Evolutionary conservation across 2,797 vertebrate species (phyloP).

Genomic region (Sebastes umbrosus): DNA sequence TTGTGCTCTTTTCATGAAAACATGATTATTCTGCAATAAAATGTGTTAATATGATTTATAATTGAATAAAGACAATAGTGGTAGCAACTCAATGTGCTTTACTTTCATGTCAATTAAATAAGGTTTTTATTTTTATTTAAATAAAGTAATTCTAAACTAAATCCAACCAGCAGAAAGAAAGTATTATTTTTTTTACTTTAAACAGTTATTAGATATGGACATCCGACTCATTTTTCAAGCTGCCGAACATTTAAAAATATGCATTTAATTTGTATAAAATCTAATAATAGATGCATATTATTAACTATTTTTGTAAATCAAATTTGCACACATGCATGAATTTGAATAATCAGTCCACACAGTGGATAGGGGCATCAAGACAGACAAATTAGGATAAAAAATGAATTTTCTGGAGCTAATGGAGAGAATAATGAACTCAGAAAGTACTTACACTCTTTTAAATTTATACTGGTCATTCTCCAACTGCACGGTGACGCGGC

Average conservation of each 20-base stretch:
- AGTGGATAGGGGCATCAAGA: background rate
- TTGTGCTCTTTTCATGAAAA: no score
- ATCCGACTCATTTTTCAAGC: background rate
- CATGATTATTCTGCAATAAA: background rate
- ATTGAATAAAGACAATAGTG: background rate
- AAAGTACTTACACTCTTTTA: conserved; percentile 61
- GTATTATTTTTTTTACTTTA: no score
- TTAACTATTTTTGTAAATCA: no score
- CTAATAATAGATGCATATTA: background rate
- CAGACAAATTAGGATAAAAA: background rate
- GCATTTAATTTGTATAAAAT: background rate
- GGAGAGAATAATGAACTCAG: background rate
- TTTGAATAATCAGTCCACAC: background rate
- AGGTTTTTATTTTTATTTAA: background rate
- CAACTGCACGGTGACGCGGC: conserved; percentile 42
- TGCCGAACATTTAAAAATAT: background rate
- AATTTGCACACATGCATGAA: background rate
- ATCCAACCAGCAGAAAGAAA: no score
- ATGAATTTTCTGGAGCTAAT: background rate
- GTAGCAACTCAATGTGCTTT: background rate
- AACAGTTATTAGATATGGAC: background rate
- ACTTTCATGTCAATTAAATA: background rate
- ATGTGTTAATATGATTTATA: background rate
- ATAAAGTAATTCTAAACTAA: no score
- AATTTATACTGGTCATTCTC: conserved; percentile 67